Conservation (phyloP, 2,888 invertebrate species). For the Pemphredon lugubris region DNA sequence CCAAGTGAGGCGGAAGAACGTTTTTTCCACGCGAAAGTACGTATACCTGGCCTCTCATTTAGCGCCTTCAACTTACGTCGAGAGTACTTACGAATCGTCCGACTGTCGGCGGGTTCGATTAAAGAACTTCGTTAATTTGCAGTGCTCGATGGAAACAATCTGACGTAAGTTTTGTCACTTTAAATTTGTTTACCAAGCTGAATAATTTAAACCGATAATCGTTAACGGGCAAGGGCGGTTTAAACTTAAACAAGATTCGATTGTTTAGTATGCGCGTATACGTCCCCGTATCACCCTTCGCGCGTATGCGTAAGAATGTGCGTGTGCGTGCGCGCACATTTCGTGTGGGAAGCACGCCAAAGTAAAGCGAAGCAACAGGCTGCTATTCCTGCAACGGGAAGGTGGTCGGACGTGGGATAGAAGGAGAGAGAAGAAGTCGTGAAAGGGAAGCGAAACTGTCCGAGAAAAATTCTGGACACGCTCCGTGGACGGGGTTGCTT, state of each 20-base stretch:
- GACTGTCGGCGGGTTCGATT: background rate
- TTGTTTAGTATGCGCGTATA: background rate
- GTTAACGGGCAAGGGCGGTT: too few species aligned
- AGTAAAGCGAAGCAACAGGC: slow-evolving; percentile 71
- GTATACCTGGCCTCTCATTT: slow-evolving; percentile 16
- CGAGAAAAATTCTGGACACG: slow-evolving; percentile 28
- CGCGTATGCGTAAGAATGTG: background rate
- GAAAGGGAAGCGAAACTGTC: slow-evolving; percentile 9
- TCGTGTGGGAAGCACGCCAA: slow-evolving; percentile 72
- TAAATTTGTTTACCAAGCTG: too few species aligned
- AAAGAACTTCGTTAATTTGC: too few species aligned
- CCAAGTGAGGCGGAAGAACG: slow-evolving; percentile 36
- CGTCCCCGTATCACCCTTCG: slow-evolving; percentile 8
- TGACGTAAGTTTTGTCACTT: too few species aligned
- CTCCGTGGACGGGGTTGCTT: too few species aligned
- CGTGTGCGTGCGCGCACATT: slow-evolving; percentile 55
- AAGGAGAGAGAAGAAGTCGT: slow-evolving; percentile 35
- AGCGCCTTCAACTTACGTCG: background rate
- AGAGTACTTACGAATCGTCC: background rate
- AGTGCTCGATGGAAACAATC: too few species aligned
- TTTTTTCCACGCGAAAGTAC: slow-evolving; percentile 42
- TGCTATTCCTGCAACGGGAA: slow-evolving; percentile 64
- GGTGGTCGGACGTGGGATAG: slow-evolving; percentile 58
- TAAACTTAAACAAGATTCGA: too few species aligned
- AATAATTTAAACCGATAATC: too few species aligned